These are phyloP conservation scores for Drosophila tani DNA, from an alignment of 1,140 invertebrate genomes.

Conservation along the genomic window DNA sequence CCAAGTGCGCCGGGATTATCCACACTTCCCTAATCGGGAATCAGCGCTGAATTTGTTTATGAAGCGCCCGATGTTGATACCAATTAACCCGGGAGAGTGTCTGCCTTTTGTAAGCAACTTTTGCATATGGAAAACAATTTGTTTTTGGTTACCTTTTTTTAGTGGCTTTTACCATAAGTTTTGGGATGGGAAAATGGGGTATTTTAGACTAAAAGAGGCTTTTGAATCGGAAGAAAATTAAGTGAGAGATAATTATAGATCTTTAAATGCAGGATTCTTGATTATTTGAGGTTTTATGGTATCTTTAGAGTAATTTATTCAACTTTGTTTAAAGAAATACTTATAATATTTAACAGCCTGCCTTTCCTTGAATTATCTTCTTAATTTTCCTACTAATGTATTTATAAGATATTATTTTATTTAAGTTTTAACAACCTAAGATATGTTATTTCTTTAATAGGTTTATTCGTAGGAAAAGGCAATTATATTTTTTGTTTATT, in stretches of 20 bases:
- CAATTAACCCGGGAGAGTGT: slow-evolving; percentile 52
- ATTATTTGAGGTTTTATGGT: not conserved
- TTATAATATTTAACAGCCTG: not conserved
- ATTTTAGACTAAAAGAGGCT: not conserved
- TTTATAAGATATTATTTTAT: too few relatives aligned
- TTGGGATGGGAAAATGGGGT: not conserved
- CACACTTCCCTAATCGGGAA: slow-evolving; percentile 53
- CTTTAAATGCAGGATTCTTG: not conserved
- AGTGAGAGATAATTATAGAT: too few relatives aligned
- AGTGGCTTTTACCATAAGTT: slow-evolving; percentile 45
- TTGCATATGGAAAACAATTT: slow-evolving; percentile 70
- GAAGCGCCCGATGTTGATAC: slow-evolving; percentile 35
- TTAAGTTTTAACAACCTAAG: too few relatives aligned
- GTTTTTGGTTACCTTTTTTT: slow-evolving; percentile 46
- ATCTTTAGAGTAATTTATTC: not conserved
- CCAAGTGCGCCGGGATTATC: slow-evolving; percentile 35
- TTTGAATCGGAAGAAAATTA: not conserved
- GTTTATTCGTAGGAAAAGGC: too few relatives aligned
- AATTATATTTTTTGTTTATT: too few relatives aligned
- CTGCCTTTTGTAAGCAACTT: slow-evolving; percentile 14
- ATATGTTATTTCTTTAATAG: too few relatives aligned
- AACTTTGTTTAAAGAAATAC: too few relatives aligned
- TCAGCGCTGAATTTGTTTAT: slow-evolving; percentile 65
- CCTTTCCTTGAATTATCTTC: not conserved
- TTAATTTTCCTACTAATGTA: too few relatives aligned